phyloP scores from a whole-genome alignment of 2,113 vertebrate species.

The Scomber japonicus region DNA sequence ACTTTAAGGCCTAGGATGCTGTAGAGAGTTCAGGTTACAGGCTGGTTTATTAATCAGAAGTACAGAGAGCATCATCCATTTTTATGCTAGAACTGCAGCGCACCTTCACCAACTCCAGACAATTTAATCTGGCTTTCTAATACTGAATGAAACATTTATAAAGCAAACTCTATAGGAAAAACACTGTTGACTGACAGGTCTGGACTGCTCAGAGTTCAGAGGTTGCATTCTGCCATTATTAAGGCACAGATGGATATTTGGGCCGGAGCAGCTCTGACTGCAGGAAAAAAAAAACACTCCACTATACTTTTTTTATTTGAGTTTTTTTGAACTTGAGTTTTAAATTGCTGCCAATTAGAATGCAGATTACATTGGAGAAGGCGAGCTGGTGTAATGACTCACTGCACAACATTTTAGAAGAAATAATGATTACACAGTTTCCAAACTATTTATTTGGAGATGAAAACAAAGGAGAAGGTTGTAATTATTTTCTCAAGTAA shows the following conservation, averaged over 20 bases:
- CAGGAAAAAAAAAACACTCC: not conserved
- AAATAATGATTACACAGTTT: not conserved
- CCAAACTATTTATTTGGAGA: no score
- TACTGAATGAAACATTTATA: conserved; percentile 9
- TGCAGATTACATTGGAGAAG: not conserved
- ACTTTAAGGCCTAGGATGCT: not conserved
- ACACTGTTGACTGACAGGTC: conserved; percentile 27
- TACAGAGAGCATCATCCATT: not conserved
- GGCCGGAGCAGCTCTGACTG: conserved; percentile 3
- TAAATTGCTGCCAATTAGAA: conserved; percentile 31
- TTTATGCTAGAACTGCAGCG: not conserved
- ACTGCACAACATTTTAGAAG: not conserved
- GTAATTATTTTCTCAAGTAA: no score
- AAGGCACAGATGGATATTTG: conserved; percentile 5
- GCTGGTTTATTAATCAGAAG: not conserved
- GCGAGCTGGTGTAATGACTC: not conserved
- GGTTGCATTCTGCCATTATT: conserved; percentile 1
- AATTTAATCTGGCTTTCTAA: not conserved
- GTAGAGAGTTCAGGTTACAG: no score
- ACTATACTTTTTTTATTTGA: not conserved
- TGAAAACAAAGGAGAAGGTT: no score
- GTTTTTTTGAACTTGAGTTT: not conserved
- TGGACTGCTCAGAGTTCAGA: conserved; percentile 8
- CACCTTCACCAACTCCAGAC: not conserved
- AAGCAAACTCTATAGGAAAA: not conserved